Conservation (phyloP, 2,888 invertebrate genomes). For the Pyrrhosoma nymphula region DNA sequence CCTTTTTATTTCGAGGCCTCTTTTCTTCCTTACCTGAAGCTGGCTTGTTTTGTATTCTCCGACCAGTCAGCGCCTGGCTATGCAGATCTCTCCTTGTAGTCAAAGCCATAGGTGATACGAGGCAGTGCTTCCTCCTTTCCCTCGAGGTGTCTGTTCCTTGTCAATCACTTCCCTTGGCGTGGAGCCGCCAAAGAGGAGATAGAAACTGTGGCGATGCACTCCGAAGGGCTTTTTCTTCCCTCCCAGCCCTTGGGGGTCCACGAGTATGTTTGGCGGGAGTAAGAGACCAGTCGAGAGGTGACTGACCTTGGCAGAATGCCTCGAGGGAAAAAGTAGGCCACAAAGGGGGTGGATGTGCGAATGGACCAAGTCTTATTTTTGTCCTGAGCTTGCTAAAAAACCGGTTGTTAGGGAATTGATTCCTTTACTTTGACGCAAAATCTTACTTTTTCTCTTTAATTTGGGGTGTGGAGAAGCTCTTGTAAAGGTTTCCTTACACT, state of each 20-base stretch:
- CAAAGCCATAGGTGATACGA: background rate
- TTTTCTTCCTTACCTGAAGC: background rate
- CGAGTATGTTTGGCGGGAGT: background rate
- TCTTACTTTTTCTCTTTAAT: too few species aligned
- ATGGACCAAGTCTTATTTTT: background rate
- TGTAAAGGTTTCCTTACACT: too few species aligned
- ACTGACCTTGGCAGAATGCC: slow-evolving; percentile 21
- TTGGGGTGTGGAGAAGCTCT: too few species aligned
- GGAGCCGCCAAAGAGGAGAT: background rate
- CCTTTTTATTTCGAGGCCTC: too few species aligned
- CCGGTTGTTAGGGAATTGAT: too few species aligned
- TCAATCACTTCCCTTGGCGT: background rate
- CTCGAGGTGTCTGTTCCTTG: background rate
- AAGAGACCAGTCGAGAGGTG: background rate
- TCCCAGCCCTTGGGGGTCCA: background rate
- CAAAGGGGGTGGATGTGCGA: too few species aligned
- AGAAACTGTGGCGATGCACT: background rate
- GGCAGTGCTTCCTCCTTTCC: background rate
- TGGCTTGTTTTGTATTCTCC: background rate
- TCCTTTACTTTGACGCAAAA: too few species aligned
- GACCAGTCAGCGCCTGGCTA: background rate
- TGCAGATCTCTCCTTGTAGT: background rate
- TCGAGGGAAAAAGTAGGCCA: background rate
- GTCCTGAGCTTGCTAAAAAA: background rate
- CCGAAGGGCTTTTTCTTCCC: background rate